phyloP scores from a whole-genome alignment of 2,888 invertebrate genomes.

The Dryocosmus kuriphilus region DNA sequence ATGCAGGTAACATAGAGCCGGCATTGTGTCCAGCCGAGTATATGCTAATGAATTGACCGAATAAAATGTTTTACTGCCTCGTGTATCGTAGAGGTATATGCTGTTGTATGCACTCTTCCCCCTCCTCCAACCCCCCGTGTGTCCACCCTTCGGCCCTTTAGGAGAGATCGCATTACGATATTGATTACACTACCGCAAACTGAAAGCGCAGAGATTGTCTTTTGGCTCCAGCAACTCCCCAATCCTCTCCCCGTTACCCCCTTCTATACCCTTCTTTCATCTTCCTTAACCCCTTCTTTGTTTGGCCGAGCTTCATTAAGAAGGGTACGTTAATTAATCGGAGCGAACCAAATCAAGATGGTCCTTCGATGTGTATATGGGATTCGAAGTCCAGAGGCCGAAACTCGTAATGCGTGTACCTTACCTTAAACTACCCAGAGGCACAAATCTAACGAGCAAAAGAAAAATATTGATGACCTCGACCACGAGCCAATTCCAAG shows the following conservation, averaged over 20 bases:
- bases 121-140: background rate
- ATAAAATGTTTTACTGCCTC: conserved; percentile 42
- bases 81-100: conserved; percentile 7
- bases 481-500: background rate
- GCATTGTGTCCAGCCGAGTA: conserved; percentile 31
- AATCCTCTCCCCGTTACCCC: conserved; percentile 9
- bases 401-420: conserved; percentile 44
- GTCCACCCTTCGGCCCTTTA: background rate
- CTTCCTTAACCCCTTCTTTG: conserved; percentile 45
- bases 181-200: conserved; percentile 58
- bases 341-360: conserved; percentile 61
- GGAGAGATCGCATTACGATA: conserved; percentile 67
- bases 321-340: conserved; percentile 69
- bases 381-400: conserved; percentile 49
- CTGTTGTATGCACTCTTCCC: conserved; percentile 10
- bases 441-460: conserved; percentile 12
- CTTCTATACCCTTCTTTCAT: conserved; percentile 6
- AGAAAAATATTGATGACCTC: conserved; percentile 13
- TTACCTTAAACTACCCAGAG: conserved; percentile 12
- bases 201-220: conserved; percentile 43
- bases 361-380: conserved; percentile 38
- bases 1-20: conserved; percentile 31
- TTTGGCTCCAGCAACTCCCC: conserved; percentile 28
- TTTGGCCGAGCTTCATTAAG: conserved; percentile 65
- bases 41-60: conserved; percentile 45